These are phyloP conservation scores for Epinephelus lanceolatus DNA, from an alignment of 2,113 vertebrate genomes.

Conservation along the genomic window DNA sequence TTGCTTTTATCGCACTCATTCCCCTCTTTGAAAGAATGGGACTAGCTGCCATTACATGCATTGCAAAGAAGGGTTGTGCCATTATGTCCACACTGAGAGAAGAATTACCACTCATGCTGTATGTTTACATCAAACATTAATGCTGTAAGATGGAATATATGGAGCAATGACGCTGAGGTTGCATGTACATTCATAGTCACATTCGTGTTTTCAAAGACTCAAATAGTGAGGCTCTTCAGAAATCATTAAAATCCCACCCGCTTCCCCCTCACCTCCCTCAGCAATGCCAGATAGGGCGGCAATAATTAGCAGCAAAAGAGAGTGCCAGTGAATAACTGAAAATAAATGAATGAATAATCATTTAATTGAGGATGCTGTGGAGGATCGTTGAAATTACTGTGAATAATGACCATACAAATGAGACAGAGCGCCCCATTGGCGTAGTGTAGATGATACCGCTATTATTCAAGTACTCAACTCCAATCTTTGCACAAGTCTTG, in stretches of 20 bases:
- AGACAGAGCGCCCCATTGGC: constrained; percentile 4
- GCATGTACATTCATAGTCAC: constrained; percentile 17
- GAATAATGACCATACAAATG: constrained; percentile 55
- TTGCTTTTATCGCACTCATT: constrained; percentile 35
- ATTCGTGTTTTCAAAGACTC: constrained; percentile 30
- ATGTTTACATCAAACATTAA: constrained; percentile 54
- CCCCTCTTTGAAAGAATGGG: not conserved
- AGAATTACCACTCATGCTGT: constrained; percentile 12
- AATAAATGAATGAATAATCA: constrained; percentile 53
- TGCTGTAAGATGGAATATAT: constrained; percentile 25
- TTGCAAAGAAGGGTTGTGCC: constrained; percentile 18
- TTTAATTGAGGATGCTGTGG: constrained; percentile 39
- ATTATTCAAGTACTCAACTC: constrained; percentile 3
- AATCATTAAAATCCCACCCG: constrained; percentile 12
- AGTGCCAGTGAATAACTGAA: constrained; percentile 38
- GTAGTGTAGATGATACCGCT: not conserved
- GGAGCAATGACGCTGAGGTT: constrained; percentile 5
- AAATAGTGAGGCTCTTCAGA: constrained; percentile 6
- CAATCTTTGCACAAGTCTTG: constrained; percentile 1
- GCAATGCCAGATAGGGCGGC: constrained; percentile 9
- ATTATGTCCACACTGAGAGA: constrained; percentile 25
- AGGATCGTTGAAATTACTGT: constrained; percentile 47
- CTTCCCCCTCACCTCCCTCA: not conserved
- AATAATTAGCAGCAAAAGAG: constrained; percentile 24
- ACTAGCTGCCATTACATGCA: constrained; percentile 13